Conservation (phyloP, 2,888 invertebrate genomes). For the Eupithecia tripunctaria region DNA sequence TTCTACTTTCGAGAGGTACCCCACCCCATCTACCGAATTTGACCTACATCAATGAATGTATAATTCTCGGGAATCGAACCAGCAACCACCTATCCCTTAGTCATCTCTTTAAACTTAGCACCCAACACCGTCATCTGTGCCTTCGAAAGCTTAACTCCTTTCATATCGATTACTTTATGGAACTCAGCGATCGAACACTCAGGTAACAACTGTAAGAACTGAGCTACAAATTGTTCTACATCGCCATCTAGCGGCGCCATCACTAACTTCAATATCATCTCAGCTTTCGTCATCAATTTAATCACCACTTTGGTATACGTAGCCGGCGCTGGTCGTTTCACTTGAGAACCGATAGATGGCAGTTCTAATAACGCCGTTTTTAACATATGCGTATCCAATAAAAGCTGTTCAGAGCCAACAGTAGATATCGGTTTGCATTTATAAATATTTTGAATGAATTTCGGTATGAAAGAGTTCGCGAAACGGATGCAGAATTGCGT, state of each 20-base stretch:
- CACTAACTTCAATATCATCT: constrained; percentile 99
- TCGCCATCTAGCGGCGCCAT: constrained; percentile 94
- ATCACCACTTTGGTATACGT: constrained; percentile 93
- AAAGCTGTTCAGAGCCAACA: constrained; percentile 96
- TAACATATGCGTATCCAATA: constrained; percentile 96
- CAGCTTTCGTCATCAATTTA: constrained; percentile 97
- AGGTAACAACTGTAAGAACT: constrained; percentile 94
- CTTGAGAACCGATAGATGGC: constrained; percentile 95
- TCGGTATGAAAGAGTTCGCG: constrained; percentile 97
- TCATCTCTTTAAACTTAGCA: constrained; percentile 62
- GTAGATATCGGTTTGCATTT: constrained; percentile 95
- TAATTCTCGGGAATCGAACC: background rate
- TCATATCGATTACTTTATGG: constrained; percentile 98
- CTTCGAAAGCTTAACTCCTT: constrained; percentile 86
- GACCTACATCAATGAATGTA: too few relatives aligned
- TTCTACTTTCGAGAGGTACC: too few relatives aligned
- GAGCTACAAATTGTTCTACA: constrained; percentile 92
- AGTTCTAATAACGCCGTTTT: constrained; percentile 97
- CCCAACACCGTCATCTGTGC: constrained; percentile 65
- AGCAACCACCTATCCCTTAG: constrained; percentile 30
- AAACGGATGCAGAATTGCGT: constrained; percentile 99
- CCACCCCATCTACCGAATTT: too few relatives aligned
- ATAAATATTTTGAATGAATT: constrained; percentile 95
- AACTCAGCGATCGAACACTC: constrained; percentile 96
- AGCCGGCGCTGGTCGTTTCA: constrained; percentile 94